phyloP scores from a whole-genome alignment of 1,140 invertebrate species.

The Eueides isabella region DNA sequence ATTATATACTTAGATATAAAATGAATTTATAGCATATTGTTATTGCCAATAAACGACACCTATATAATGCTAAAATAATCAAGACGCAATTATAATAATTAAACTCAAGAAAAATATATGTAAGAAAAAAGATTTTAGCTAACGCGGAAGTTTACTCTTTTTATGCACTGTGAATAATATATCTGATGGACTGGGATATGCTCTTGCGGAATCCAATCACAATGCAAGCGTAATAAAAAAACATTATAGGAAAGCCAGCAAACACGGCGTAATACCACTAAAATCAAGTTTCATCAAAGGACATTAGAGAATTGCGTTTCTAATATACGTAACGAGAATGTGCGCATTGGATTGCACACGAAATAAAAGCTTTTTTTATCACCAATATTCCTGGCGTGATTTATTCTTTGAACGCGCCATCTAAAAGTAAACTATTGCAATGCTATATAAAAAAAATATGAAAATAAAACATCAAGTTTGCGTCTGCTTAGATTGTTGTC shows the following conservation, averaged over 20 bases:
- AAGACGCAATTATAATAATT: no score
- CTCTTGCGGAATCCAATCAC: constrained; percentile 38
- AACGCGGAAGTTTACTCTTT: not conserved
- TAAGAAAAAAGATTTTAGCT: not conserved
- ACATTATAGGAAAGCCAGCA: constrained; percentile 34
- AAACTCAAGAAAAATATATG: no score
- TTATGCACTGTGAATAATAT: constrained; percentile 20
- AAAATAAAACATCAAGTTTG: not conserved
- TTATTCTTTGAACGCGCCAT: not conserved
- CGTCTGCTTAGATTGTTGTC: no score
- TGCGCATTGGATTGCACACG: not conserved
- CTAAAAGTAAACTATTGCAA: not conserved
- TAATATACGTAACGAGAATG: constrained; percentile 44
- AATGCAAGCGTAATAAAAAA: constrained; percentile 43
- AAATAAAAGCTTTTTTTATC: constrained; percentile 8
- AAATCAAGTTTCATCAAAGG: constrained; percentile 50
- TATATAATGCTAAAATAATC: not conserved
- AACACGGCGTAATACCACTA: constrained; percentile 45
- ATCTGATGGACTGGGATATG: constrained; percentile 36
- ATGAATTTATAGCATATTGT: no score
- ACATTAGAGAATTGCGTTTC: constrained; percentile 46
- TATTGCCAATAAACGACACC: no score
- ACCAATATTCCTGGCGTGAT: constrained; percentile 8
- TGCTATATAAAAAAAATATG: not conserved
- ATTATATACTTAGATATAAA: no score